These are phyloP conservation scores for Venustaconcha ellipsiformis DNA, from an alignment of 1,140 invertebrate genomes.

Conservation along the genomic window DNA sequence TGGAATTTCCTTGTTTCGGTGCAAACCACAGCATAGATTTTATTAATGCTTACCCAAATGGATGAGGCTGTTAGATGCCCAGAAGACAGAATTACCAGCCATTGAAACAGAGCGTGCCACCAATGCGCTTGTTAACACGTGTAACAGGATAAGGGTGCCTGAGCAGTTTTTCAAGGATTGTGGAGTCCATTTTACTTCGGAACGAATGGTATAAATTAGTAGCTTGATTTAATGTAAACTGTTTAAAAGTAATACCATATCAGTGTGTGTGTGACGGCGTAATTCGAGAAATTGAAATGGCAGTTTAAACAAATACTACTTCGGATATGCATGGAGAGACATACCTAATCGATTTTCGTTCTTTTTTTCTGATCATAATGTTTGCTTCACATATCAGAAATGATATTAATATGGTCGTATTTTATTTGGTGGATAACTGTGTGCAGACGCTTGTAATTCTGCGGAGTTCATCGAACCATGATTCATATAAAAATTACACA, in stretches of 20 bases:
- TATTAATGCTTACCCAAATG: conserved; percentile 32
- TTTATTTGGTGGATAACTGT: no score
- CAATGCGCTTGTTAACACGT: conserved; percentile 57
- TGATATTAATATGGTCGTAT: no score
- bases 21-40: no score
- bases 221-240: conserved; percentile 34
- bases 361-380: no score
- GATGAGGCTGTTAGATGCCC: conserved; percentile 35
- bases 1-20: no score
- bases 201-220: conserved; percentile 37
- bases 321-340: conserved; percentile 37
- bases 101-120: conserved; percentile 35
- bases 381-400: no score
- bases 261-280: conserved; percentile 54
- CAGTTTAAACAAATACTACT: conserved; percentile 47
- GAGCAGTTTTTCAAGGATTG: conserved; percentile 65
- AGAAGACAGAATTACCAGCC: conserved; percentile 23
- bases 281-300: conserved; percentile 42
- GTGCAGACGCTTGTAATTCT: no score
- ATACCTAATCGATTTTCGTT: no score
- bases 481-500: no score
- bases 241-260: conserved; percentile 44
- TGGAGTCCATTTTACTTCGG: conserved; percentile 67
- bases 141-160: conserved; percentile 65
- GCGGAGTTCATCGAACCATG: no score